Evolutionary conservation across 64 coral and sea anemone genomes (phyloP).

Genomic region (Actinia tenebrosa): DNA sequence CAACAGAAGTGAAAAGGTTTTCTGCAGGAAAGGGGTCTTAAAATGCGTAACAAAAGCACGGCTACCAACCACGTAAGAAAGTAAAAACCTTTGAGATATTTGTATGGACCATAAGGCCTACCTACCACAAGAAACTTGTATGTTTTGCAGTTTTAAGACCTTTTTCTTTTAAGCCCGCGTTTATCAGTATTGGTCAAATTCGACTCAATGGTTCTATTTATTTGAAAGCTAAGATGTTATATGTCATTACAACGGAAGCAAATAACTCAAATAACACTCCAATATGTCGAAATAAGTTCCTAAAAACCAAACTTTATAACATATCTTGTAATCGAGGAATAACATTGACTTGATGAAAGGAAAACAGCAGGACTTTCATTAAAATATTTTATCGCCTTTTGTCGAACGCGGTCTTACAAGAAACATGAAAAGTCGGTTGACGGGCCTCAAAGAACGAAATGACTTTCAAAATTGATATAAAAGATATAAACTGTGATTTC

Average conservation of each 20-base stretch:
- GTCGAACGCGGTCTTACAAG: not conserved
- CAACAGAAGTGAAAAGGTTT: too few relatives aligned
- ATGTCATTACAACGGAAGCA: not conserved
- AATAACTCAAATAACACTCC: not conserved
- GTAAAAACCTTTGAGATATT: too few relatives aligned
- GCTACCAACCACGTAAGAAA: too few relatives aligned
- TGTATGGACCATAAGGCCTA: too few relatives aligned
- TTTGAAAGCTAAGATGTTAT: not conserved
- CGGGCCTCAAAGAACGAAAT: not conserved
- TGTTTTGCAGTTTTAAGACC: not conserved
- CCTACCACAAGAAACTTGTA: not conserved
- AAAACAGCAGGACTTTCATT: not conserved
- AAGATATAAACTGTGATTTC: not conserved
- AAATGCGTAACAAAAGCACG: too few relatives aligned
- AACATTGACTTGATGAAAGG: not conserved
- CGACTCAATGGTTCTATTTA: not conserved
- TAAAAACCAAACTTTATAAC: not conserved
- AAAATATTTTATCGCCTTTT: not conserved
- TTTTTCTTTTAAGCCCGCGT: not conserved
- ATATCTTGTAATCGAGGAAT: conserved; percentile 5
- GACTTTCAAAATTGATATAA: not conserved
- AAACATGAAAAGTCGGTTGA: not conserved
- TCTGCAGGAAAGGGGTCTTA: too few relatives aligned
- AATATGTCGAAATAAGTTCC: not conserved
- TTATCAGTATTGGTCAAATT: not conserved